Conservation (phyloP, 2,113 vertebrate species). For the Elanoides forficatus region DNA sequence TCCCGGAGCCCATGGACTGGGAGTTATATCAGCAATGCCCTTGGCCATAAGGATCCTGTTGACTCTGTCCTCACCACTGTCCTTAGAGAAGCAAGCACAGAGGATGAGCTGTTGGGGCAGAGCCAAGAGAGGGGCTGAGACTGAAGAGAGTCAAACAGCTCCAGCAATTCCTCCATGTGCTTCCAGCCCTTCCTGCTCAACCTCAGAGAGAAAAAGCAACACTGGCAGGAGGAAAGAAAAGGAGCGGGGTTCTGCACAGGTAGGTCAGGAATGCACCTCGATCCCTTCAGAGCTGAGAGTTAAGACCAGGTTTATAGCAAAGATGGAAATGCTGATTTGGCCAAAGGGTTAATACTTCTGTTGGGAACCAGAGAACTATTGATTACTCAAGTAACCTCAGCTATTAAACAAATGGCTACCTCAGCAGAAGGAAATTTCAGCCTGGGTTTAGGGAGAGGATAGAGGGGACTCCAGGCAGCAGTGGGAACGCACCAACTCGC, state of each 20-base stretch:
- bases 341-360: not conserved
- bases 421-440: conserved; percentile 9
- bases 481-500: not conserved
- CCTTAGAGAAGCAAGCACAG: not conserved
- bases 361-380: not conserved
- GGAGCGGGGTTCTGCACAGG: not conserved
- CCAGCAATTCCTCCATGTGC: not conserved
- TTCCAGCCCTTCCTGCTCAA: not conserved
- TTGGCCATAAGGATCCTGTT: not conserved
- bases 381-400: conserved; percentile 21
- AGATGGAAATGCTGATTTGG: not conserved
- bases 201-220: not conserved
- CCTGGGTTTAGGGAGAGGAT: not conserved
- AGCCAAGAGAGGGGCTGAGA: not conserved
- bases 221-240: not conserved
- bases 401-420: not conserved
- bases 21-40: not conserved
- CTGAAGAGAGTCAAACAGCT: not conserved
- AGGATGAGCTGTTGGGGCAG: not conserved
- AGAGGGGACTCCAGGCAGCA: not conserved
- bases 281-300: not conserved
- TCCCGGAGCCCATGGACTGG: not conserved
- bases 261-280: not conserved
- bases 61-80: not conserved
- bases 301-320: not conserved